A percentile compares a stretch with the other conserved stretches of the same genome.
phyloP scores from a whole-genome alignment of 2,888 invertebrate genomes.

The Colletes collaris region DNA sequence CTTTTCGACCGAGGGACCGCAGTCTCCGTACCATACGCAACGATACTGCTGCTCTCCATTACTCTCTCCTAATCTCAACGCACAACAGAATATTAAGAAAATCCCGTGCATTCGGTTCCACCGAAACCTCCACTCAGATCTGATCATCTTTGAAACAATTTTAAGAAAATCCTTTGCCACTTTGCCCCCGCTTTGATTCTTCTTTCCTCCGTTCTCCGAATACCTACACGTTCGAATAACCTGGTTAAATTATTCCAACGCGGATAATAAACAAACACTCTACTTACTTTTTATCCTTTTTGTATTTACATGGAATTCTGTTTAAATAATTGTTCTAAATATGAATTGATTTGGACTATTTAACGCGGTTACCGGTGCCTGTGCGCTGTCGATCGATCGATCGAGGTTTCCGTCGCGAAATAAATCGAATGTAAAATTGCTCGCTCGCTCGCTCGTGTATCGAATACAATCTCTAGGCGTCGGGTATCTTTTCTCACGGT shows the following conservation, averaged over 20 bases:
- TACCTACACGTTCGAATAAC: no score
- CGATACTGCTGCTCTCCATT: slow-evolving; percentile 41
- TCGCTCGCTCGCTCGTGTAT: background rate
- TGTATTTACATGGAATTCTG: no score
- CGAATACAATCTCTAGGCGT: background rate
- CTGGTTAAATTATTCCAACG: no score
- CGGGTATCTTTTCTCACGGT: background rate
- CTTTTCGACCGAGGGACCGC: slow-evolving; percentile 74
- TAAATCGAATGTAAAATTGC: background rate
- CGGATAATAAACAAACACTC: background rate
- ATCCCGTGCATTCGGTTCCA: background rate
- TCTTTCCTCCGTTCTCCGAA: no score
- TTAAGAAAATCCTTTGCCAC: no score
- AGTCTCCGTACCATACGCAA: slow-evolving; percentile 87
- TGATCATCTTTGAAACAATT: slow-evolving; percentile 17
- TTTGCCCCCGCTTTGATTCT: no score
- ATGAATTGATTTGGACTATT: no score
- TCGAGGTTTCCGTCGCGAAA: background rate
- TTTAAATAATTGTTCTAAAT: no score
- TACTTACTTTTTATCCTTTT: background rate
- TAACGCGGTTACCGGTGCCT: no score
- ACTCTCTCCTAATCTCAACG: slow-evolving; percentile 10
- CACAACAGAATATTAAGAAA: slow-evolving; percentile 16
- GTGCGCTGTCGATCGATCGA: background rate
- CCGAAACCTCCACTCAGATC: no score